Evolutionary conservation across 53 echinoderm and acorn worm species (phyloP).

Genomic region (Henricia sp.): DNA sequence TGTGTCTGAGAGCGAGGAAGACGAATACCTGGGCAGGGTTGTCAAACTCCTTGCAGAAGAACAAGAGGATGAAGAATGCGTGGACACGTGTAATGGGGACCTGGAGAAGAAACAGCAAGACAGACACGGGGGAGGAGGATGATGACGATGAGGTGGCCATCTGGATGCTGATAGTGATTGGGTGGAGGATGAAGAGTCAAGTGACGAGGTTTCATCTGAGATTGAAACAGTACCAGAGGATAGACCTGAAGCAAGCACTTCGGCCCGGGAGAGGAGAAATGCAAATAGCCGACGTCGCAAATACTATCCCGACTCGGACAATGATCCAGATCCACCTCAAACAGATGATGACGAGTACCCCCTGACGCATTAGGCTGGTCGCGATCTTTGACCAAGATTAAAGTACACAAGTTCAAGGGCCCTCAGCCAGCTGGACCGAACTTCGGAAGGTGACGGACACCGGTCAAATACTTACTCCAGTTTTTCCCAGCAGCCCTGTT

Average conservation of each 20-base stretch:
- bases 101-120: no score
- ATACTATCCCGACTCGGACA: constrained; percentile 3
- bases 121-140: no score
- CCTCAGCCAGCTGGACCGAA: neutral
- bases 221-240: no score
- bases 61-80: no score
- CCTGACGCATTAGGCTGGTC: neutral
- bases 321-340: constrained; percentile 20
- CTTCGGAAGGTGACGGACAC: neutral
- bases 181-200: no score
- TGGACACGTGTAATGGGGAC: no score
- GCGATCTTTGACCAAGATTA: neutral
- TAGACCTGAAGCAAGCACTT: no score
- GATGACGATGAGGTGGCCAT: no score
- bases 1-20: constrained; percentile 7
- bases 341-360: neutral
- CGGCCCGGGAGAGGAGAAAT: no score
- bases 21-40: neutral
- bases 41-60: neutral
- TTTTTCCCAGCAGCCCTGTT: constrained; percentile 19
- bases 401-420: neutral
- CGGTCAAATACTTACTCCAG: constrained; percentile 8
- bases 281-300: no score
- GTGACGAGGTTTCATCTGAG: no score
- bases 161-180: no score